Evolutionary conservation across 2,888 invertebrate genomes (phyloP).

Genomic region (Mythimna lalbum): DNA sequence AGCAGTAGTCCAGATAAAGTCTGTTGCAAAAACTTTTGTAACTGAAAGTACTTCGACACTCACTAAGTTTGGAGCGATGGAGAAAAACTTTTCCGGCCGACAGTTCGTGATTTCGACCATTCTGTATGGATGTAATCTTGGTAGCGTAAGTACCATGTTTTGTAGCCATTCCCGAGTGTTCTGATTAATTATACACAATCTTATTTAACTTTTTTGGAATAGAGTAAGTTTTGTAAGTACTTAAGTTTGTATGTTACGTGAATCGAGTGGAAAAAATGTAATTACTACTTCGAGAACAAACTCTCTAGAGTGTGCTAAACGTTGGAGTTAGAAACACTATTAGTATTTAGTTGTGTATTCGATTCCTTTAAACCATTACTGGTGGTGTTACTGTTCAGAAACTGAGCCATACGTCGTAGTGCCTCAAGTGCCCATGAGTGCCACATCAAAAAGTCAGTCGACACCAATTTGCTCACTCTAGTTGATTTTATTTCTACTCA

Average conservation of each 20-base stretch:
- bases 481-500: too few relatives aligned
- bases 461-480: too few relatives aligned
- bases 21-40: constrained; percentile 43
- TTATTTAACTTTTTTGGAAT: constrained; percentile 42
- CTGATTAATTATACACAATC: constrained; percentile 39
- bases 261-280: constrained; percentile 24
- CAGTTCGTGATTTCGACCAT: constrained; percentile 53
- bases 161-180: constrained; percentile 28
- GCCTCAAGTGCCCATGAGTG: too few relatives aligned
- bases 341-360: constrained; percentile 21
- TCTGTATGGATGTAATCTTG: constrained; percentile 51
- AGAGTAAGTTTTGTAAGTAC: constrained; percentile 29
- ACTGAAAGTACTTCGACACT: constrained; percentile 62
- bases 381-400: too few relatives aligned
- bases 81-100: constrained; percentile 54
- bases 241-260: constrained; percentile 25
- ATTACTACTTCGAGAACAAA: constrained; percentile 32
- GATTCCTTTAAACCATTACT: neutral
- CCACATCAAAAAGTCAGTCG: too few relatives aligned
- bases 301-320: neutral
- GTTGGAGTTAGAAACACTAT: constrained; percentile 4
- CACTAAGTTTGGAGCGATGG: constrained; percentile 49
- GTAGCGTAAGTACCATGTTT: constrained; percentile 28
- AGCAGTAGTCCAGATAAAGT: constrained; percentile 59
- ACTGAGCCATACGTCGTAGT: too few relatives aligned